Percentiles rank a stretch among this genome's conserved stretches.
These are phyloP conservation scores for Aleiodes testaceus DNA, from an alignment of 2,888 invertebrate species.

Conservation along the genomic window DNA sequence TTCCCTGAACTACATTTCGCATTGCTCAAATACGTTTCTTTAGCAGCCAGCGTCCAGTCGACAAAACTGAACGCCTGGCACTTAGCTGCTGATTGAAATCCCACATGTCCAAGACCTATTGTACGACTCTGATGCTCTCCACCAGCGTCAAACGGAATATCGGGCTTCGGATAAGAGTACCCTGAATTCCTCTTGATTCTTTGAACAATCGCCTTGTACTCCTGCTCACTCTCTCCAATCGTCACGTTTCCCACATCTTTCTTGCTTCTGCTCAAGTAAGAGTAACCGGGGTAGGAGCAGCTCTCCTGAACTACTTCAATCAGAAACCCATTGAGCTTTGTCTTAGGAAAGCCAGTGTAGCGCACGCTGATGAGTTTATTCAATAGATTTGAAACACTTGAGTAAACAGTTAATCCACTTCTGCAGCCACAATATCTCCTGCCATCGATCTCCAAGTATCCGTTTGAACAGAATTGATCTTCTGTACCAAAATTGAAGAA, in stretches of 20 bases:
- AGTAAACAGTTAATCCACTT: constrained; percentile 69
- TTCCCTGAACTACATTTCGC: constrained; percentile 51
- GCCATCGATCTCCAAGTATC: constrained; percentile 76
- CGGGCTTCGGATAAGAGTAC: constrained; percentile 58
- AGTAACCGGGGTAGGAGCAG: constrained; percentile 68
- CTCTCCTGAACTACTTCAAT: constrained; percentile 76
- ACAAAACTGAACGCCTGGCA: constrained; percentile 59
- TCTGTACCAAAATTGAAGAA: constrained; percentile 75
- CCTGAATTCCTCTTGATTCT: constrained; percentile 55
- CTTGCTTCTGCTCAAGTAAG: constrained; percentile 48
- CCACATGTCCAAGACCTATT: constrained; percentile 21
- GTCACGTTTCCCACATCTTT: constrained; percentile 45
- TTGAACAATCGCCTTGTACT: background rate
- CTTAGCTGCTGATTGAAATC: constrained; percentile 38
- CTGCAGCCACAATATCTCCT: constrained; percentile 77
- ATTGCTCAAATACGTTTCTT: constrained; percentile 57
- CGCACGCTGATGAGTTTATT: constrained; percentile 73
- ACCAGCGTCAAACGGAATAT: constrained; percentile 39
- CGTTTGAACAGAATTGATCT: constrained; percentile 71
- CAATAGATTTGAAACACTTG: constrained; percentile 52
- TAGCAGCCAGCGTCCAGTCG: constrained; percentile 62
- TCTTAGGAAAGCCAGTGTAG: constrained; percentile 71
- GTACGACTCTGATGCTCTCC: constrained; percentile 16
- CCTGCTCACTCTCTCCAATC: background rate
- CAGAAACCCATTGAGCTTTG: constrained; percentile 74